Evolutionary conservation across 1,140 invertebrate genomes (phyloP).

Genomic region (Drosophila subpulchrella): DNA sequence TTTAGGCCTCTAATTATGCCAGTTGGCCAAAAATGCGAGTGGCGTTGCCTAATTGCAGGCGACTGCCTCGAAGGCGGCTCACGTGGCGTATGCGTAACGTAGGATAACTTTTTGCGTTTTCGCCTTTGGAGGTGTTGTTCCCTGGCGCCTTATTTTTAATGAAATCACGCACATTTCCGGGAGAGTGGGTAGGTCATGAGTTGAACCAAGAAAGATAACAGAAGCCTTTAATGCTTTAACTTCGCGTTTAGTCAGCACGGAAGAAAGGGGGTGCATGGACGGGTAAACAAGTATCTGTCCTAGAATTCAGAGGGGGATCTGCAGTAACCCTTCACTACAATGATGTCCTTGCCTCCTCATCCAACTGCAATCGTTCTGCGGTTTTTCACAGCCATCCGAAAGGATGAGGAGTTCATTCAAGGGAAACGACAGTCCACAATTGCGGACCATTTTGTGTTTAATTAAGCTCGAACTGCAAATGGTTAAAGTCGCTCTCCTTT

Average conservation of each 20-base stretch:
- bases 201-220: background rate
- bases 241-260: slow-evolving; percentile 17
- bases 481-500: background rate
- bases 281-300: background rate
- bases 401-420: background rate
- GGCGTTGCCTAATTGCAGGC: slow-evolving; percentile 28
- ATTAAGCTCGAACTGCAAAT: slow-evolving; percentile 6
- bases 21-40: slow-evolving; percentile 19
- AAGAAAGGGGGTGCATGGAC: background rate
- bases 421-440: slow-evolving; percentile 7
- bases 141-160: slow-evolving; percentile 33
- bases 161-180: slow-evolving; percentile 39
- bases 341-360: background rate
- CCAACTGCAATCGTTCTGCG: background rate
- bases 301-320: background rate
- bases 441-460: slow-evolving; percentile 13
- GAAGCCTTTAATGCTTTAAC: slow-evolving; percentile 1
- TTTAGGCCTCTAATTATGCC: slow-evolving; percentile 31
- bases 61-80: slow-evolving; percentile 7
- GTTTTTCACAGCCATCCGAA: background rate
- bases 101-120: slow-evolving; percentile 7
- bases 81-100: slow-evolving; percentile 24
- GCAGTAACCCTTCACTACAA: background rate
- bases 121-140: slow-evolving; percentile 12
- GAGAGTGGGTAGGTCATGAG: too few species aligned